phyloP scores from a whole-genome alignment of 2,113 vertebrate genomes.

The Sturnus vulgaris region DNA sequence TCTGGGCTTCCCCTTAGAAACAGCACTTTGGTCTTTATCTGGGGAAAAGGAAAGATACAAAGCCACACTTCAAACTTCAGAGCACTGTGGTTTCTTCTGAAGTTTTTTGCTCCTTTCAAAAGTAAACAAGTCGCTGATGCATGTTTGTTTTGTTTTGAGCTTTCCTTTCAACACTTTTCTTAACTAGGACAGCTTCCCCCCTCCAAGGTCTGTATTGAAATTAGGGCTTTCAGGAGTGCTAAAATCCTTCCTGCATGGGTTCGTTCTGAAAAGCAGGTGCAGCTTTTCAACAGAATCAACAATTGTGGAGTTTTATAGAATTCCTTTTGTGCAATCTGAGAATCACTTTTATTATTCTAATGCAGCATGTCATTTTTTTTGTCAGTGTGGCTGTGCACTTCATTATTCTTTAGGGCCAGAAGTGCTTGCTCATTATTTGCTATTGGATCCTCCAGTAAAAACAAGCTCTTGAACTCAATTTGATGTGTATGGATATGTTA shows the following conservation, averaged over 20 bases:
- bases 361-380: background rate
- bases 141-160: slow-evolving; percentile 46
- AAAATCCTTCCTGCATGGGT: background rate
- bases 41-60: background rate
- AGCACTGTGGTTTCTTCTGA: background rate
- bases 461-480: background rate
- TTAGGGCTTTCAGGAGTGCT: background rate
- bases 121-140: slow-evolving; percentile 34
- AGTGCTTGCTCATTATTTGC: background rate
- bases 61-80: background rate
- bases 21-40: background rate
- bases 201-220: slow-evolving; percentile 14
- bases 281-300: background rate
- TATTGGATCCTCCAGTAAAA: background rate
- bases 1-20: background rate
- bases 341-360: background rate
- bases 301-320: background rate
- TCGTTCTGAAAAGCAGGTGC: background rate
- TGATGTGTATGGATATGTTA: background rate
- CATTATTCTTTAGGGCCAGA: background rate
- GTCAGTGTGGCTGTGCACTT: background rate
- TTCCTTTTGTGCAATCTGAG: background rate
- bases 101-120: slow-evolving; percentile 10
- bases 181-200: slow-evolving; percentile 41
- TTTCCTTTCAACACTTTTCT: slow-evolving; percentile 32